Evolutionary conservation across 2,797 vertebrate species (phyloP).

Genomic region (Ctenosaura bakeri): DNA sequence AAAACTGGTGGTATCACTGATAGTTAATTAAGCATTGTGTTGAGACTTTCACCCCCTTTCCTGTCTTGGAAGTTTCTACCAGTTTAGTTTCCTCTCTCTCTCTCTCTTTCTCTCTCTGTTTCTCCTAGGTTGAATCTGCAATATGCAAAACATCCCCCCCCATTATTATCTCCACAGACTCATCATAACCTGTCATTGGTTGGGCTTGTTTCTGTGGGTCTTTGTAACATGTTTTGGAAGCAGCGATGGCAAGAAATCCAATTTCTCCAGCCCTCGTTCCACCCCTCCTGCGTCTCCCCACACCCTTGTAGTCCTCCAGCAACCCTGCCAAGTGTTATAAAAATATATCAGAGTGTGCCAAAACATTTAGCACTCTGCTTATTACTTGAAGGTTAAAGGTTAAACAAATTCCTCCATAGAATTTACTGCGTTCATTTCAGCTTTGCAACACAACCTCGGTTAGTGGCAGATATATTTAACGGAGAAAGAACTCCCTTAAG

Average conservation of each 20-base stretch:
- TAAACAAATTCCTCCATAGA: slow-evolving; percentile 78
- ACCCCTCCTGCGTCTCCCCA: slow-evolving; percentile 12
- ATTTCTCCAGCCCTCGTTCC: slow-evolving; percentile 31
- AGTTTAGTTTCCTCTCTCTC: not conserved
- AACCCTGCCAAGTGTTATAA: slow-evolving; percentile 78
- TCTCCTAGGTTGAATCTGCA: not conserved
- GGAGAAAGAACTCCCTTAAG: slow-evolving; percentile 75
- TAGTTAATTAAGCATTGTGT: not conserved
- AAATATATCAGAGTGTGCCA: slow-evolving; percentile 73
- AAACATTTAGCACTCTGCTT: slow-evolving; percentile 73
- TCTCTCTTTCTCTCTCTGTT: too few species aligned
- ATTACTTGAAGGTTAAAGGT: slow-evolving; percentile 76
- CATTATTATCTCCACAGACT: too few species aligned
- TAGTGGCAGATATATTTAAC: slow-evolving; percentile 69
- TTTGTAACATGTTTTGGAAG: not conserved
- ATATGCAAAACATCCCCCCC: too few species aligned
- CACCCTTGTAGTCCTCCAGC: slow-evolving; percentile 42
- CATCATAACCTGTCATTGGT: too few species aligned
- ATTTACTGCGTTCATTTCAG: slow-evolving; percentile 76
- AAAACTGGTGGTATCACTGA: not conserved
- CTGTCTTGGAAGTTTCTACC: too few species aligned
- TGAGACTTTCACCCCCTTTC: not conserved
- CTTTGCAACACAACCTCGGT: slow-evolving; percentile 71
- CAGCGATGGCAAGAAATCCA: not conserved
- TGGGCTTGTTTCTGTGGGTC: not conserved